Conservation (phyloP, 2,797 vertebrate genomes). For the Botia almorhae region DNA sequence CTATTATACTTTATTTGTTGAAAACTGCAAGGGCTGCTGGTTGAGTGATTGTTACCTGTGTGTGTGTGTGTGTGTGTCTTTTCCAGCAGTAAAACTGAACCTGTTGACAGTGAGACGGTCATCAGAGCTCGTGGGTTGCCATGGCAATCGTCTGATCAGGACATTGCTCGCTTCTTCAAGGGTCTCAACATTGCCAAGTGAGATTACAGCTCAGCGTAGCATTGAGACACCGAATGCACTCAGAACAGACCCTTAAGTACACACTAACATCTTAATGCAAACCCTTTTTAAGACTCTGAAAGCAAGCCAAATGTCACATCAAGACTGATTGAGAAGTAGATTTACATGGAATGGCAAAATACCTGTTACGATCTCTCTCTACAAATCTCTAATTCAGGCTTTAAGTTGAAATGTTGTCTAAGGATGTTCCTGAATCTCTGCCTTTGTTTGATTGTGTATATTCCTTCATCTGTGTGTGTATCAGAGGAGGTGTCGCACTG, state of each 20-base stretch:
- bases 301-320: constrained; percentile 28
- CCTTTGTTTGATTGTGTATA: constrained; percentile 20
- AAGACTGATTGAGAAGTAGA: background rate
- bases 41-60: background rate
- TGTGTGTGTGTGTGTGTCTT: background rate
- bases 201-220: constrained; percentile 44
- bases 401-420: background rate
- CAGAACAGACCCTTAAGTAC: constrained; percentile 34
- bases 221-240: constrained; percentile 15
- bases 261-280: constrained; percentile 39
- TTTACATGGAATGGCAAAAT: background rate
- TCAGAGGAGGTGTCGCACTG: constrained; percentile 92
- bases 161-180: constrained; percentile 96
- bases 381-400: no score
- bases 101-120: constrained; percentile 93
- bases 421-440: background rate
- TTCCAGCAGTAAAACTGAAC: constrained; percentile 88
- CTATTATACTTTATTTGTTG: background rate
- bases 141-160: constrained; percentile 98
- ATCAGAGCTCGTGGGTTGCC: constrained; percentile 94
- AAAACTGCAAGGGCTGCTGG: background rate
- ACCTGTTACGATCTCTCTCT: no score
- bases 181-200: constrained; percentile 98
- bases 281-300: constrained; percentile 9
- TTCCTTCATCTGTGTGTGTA: constrained; percentile 44